Evolutionary conservation across 2,113 vertebrate species (phyloP).

Genomic region (Oxyura jamaicensis): DNA sequence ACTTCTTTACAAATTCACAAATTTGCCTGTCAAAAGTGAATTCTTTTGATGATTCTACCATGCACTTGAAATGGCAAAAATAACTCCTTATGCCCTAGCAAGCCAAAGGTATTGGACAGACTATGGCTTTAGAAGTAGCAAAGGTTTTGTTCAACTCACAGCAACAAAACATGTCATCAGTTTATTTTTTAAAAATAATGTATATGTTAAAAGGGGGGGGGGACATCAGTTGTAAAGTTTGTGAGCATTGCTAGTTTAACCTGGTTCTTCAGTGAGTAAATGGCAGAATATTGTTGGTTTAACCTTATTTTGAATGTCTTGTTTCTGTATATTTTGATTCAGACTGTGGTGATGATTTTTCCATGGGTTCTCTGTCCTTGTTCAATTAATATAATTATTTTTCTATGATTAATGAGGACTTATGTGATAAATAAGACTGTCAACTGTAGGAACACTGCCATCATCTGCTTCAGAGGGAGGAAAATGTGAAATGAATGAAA

Average conservation of each 20-base stretch:
- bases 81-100: neutral
- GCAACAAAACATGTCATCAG: neutral
- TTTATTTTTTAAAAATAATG: neutral
- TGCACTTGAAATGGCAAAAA: neutral
- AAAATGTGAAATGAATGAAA: neutral
- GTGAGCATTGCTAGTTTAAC: neutral
- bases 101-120: neutral
- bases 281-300: neutral
- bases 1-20: neutral
- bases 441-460: neutral
- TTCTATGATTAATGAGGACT: neutral
- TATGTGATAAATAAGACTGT: neutral
- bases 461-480: neutral
- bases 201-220: neutral
- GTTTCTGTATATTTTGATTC: slow-evolving; percentile 1
- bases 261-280: neutral
- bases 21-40: neutral
- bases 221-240: neutral
- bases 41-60: neutral
- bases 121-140: neutral
- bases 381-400: neutral
- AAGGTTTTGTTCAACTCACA: neutral
- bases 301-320: neutral
- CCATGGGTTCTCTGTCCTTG: neutral
- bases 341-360: neutral